Base-by-base conservation (phyloP, 2,888 invertebrate species). In the Lasius platythorax region DNA sequence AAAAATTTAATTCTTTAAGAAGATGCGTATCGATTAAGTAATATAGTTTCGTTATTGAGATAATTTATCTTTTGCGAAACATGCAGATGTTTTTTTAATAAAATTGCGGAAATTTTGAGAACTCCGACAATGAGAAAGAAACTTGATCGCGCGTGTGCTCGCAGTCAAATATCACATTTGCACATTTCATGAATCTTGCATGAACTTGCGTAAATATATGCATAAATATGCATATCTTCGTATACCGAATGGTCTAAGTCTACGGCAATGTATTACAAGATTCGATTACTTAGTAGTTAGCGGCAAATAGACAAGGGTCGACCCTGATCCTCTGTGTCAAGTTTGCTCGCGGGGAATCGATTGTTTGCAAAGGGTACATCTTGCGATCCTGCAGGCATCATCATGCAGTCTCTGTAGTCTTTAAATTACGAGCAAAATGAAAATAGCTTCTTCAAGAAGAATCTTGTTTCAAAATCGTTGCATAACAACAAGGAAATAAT, bases 241-340 rank as follows among this genome's bases (percentile, higher is more conserved):
- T 58, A 50, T 63, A 70, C 66, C 6, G 78, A 79, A 79, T 79
- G 40, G 40, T 78, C 78, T 63, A 67, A 68, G 58, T 37, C 78
- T 68, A 50, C 64, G 56, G 40, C 43, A 56, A 72, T 37, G 73
- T 84, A 70, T 79, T 81, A 72, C 72, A 73, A 58, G 53, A 83
- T 83, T 79, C 68, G 83, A 82, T 82, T 75, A 75, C 82, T 73
- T 75, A 82, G 82, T 56, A 75, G 75, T 82, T 82, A 64, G n/a
- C 73, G 56, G 58, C 56, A 82, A 82, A 82, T 73, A 72, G 84
- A 84, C 66, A 67, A 67, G 58, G 76, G 66, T 72, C 58, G 84
- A 73, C 73, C 64, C 58, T 58, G 72, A 82, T 82, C 73, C 73
- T 84, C 58, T n/a, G 46, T 37, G 75, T 76, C 75, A 76, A 78